Evolutionary conservation across 2,888 invertebrate species (phyloP).

Genomic region (Acanthosepion pharaonis): DNA sequence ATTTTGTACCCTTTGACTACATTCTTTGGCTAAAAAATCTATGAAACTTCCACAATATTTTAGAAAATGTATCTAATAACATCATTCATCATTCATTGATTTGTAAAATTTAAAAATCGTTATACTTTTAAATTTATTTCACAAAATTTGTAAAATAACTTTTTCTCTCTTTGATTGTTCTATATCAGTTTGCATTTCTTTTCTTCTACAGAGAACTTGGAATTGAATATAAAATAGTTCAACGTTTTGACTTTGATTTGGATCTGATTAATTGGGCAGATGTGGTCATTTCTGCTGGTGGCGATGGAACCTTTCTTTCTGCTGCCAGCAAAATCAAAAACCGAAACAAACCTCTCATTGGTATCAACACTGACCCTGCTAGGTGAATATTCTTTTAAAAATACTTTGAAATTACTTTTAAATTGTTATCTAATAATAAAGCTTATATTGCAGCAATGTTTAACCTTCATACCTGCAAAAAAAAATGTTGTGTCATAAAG

Average conservation of each 20-base stretch:
- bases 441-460: no score
- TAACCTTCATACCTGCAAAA: no score
- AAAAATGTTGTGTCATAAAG: no score
- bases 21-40: background rate
- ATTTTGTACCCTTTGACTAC: background rate
- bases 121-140: background rate
- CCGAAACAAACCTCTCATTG: conserved; percentile 90
- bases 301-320: conserved; percentile 96
- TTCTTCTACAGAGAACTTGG: conserved; percentile 78
- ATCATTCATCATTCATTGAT: background rate
- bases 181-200: background rate
- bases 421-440: no score
- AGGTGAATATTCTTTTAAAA: conserved; percentile 66
- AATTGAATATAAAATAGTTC: conserved; percentile 81
- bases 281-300: conserved; percentile 81
- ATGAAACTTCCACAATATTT: background rate
- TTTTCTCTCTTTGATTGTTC: background rate
- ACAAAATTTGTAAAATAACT: background rate
- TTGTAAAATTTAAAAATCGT: background rate
- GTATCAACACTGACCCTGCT: conserved; percentile 95
- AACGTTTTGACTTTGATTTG: conserved; percentile 78
- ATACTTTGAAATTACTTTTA: no score
- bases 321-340: conserved; percentile 89
- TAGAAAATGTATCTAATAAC: background rate
- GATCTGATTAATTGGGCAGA: conserved; percentile 92